Base-by-base conservation (phyloP, 2,797 vertebrate species). In the Chelon auratus region DNA sequence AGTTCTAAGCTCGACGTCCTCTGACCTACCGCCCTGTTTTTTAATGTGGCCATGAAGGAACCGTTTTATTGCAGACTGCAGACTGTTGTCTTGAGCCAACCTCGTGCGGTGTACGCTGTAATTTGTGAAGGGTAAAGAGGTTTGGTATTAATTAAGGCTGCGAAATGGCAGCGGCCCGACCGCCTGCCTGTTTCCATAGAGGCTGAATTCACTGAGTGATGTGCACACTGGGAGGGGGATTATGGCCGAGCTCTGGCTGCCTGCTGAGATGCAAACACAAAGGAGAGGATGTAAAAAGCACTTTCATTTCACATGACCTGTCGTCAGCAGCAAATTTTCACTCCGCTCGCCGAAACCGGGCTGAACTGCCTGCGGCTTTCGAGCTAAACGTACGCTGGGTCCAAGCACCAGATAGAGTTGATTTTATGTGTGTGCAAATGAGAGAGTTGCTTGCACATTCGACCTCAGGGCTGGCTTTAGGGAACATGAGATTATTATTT, bases 81-180 rank as follows among this genome's bases (percentile, higher is more conserved):
- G 85, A 87, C 91, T 76, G 77, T 77, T 67, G 85, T 85, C 82
- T 75, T 52, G 84, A 73, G 90, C 89, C 88, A 92, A 59, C 79
- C 62, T 62, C 58, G 81, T 90, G 90, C 79, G 92, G 91, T 90
- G 78, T 39, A 89, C 22, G 76, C 81, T 91, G 80, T 94, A 91
- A 91, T 93, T 92, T 92, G 90, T 77, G 78, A 93, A 84, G 81
- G 83, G 82, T 82, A 81, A 79, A 83, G 87, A 91, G 87, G 91
- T 93, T 92, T 91, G 91, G 91, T 94, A 93, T 94, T 93, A 93
- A 94, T 94, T 94, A 93, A 82, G 80, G 69, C 80, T 81, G 77
- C 86, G 85, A 90, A 87, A 85, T 69, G 83, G 90, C 86, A 87
- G 90, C 42, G 58, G 87, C 89, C 87, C 85, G 75, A 87, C 80